Percentiles rank a stretch among this genome's conserved stretches.
Evolutionary conservation across 2,113 vertebrate genomes (phyloP).

Genomic region (Rhinichthys klamathensis): DNA sequence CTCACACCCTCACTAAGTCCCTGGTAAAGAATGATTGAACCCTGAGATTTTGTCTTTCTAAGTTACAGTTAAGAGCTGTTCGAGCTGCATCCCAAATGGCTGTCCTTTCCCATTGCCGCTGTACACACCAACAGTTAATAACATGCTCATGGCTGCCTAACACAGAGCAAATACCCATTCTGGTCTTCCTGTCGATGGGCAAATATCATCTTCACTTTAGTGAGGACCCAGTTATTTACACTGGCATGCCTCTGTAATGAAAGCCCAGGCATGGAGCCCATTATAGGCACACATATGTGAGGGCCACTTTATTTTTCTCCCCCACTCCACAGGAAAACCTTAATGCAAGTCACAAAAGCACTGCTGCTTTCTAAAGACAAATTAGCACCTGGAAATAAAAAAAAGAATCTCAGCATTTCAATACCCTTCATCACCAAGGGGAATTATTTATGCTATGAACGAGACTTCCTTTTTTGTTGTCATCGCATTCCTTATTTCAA

Average conservation of each 20-base stretch:
- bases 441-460: neutral
- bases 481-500: neutral
- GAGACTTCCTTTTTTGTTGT: neutral
- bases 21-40: constrained; percentile 22
- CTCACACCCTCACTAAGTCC: neutral
- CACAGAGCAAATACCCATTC: constrained; percentile 66
- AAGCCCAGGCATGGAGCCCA: constrained; percentile 54
- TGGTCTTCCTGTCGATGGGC: constrained; percentile 67
- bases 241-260: constrained; percentile 69
- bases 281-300: neutral
- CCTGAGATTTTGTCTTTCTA: constrained; percentile 9
- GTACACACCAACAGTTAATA: constrained; percentile 61
- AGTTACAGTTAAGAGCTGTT: constrained; percentile 21
- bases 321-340: neutral
- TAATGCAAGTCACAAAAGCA: neutral
- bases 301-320: neutral
- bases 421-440: neutral
- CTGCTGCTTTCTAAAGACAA: constrained; percentile 10
- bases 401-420: constrained; percentile 6
- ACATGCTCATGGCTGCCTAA: constrained; percentile 36
- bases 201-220: constrained; percentile 76
- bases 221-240: constrained; percentile 79
- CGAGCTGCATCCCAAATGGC: neutral
- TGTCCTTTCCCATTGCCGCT: neutral
- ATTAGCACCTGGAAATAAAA: constrained; percentile 5